Evolutionary conservation across 1,140 invertebrate species (phyloP), one percentile per base, ranked within the genome.

Genomic region (Nasonia giraulti): DNA sequence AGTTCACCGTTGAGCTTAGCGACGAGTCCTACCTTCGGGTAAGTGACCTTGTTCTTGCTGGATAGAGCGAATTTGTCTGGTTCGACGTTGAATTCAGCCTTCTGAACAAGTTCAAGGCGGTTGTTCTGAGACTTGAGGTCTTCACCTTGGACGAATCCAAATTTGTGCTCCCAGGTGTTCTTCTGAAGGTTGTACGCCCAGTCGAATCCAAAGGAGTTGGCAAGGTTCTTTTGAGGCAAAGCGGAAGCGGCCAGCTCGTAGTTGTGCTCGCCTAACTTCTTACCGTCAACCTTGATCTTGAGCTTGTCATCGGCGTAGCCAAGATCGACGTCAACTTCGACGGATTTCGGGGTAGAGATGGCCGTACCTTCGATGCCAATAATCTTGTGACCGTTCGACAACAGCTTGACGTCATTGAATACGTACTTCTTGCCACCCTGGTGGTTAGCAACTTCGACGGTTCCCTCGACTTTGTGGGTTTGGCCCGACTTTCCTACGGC

Each of bases 91-190:
- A 92, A 89, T n/a, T 89, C 88, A 2, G 90, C 86, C 4, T 92
- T 88, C 80, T 95, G 94, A 12, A 90, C 89, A 10, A 95, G 82
- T 4, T 92, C 93, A 0, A 96, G 84, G 2, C 94, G 92, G 80
- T 95, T 94, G 2, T 91, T 88, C 75, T 94, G 92, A 11, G 94
- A 94, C 14, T 94, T 93, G 10, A 94, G 91, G 89, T 96, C 95
- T 0, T 92, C 88, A 11, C 96, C 95, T 88, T 96, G 95, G 31
- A 94, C 91, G 7, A 96, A 86, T 17, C 94, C 91, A 2, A 96
- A 87, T 62, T 94, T 95, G 66, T 94, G 93, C 6, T 93, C 88
- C 6, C 90, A 87, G 0, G 87, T 82, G 5, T 88, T 85, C 44
- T 87, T 73, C 8, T 88, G 82, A 31, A 80, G 88, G 33, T 92